Evolutionary conservation across 2,888 invertebrate genomes (phyloP), one percentile per base, ranked within the genome.

Genomic region (Caenorhabditis sp.): DNA sequence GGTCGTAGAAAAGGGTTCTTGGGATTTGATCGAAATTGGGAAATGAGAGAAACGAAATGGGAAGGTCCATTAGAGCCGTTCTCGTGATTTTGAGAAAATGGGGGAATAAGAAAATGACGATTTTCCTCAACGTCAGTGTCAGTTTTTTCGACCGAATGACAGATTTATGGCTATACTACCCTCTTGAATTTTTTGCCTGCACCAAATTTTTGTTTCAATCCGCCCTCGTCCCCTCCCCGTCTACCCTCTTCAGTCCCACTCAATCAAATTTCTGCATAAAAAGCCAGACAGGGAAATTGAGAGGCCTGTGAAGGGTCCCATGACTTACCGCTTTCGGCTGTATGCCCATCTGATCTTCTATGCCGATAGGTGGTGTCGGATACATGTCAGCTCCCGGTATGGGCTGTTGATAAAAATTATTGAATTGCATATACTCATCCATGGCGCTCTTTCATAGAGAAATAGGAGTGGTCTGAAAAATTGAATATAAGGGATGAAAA

Each of bases 351-450:
- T 58, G 58, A n/a, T 84, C 84, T 24, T 84, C 84, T 31, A 84
- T 80, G 6, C 77, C 82, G 35, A 73, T 59, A 19, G 68, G 64
- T 16, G 80, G 80, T 61, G 75, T 54, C 5, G 64, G 56, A 35
- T 66, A 84, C 84, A 84, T 80, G 7, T 84, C 84, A 26, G 70
- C 31, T 5, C 61, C 64, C 7, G 82, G 82, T 74, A 80, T 66
- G 22, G 80, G 56, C 54, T 66, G 80, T 41, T 73, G 66, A 19
- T 75, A 66, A 68, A 75, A 84, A 68, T 80, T 74, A 68, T 84
- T 84, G 58, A 73, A 84, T 35, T 28, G 80, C 69, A 84, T 80
- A 81, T 80, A 84, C 19, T 84, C 84, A 72, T 84, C 84, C 84
- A 84, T 84, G 22, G 31, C 35, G 61, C 66, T 76, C 74, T 72